Conservation (phyloP, 2,797 vertebrate species). For the Potorous gilbertii region DNA sequence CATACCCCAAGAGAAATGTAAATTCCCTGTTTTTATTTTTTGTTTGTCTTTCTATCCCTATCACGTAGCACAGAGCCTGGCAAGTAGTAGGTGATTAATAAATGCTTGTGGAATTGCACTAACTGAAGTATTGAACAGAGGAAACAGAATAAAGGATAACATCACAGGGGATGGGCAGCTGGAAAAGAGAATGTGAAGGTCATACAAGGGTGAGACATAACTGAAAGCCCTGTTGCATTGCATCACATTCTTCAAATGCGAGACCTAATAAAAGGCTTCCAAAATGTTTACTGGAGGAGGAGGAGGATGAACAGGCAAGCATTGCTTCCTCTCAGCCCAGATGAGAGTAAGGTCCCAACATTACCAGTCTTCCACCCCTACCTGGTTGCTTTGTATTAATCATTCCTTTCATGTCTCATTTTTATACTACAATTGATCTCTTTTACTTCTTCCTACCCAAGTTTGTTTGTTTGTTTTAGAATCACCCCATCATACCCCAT, state of each 20-base stretch:
- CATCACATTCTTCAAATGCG: not conserved
- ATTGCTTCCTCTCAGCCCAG: not conserved
- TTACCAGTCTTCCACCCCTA: no score
- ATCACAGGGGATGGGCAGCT: not conserved
- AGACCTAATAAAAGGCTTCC: not conserved
- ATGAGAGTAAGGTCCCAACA: not conserved
- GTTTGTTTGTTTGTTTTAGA: no score
- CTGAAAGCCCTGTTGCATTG: not conserved
- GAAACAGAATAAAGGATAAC: not conserved
- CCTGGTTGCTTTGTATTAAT: not conserved
- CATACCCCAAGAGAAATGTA: not conserved
- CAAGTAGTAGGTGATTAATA: not conserved
- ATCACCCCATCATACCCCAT: no score
- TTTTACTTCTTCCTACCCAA: not conserved
- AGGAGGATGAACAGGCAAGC: not conserved
- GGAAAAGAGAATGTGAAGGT: not conserved
- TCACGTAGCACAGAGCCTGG: not conserved
- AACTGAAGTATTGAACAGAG: not conserved
- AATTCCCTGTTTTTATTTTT: not conserved
- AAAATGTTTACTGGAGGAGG: not conserved
- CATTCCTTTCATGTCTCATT: not conserved
- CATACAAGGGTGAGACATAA: not conserved
- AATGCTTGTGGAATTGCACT: not conserved
- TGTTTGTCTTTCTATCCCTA: not conserved
- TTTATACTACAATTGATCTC: no score